Evolutionary conservation across 2,888 invertebrate species (phyloP), one percentile per base, ranked within the genome.

Genomic region (Crocallis elinguaria): DNA sequence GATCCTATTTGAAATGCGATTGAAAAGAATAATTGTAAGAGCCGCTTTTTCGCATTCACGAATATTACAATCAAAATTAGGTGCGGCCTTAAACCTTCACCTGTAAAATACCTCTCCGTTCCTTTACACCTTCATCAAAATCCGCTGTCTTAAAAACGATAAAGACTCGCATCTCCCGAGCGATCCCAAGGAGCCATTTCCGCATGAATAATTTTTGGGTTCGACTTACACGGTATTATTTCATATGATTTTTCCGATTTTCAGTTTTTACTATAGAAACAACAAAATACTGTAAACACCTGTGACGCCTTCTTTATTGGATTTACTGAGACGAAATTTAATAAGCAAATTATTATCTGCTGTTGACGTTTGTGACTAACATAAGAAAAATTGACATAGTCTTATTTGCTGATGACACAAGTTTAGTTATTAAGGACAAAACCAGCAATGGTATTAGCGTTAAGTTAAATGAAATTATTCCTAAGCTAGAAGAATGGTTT

Each of bases 91-190:
- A 25, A 37, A 12, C 14, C 17, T 27, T 27, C 19, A 17, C 36
- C n/a, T 23, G 21, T 36, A 41, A 50, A 35, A 25, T 36, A 48
- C 37, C 54, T 21, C 49, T 38, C 41, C 56, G 49, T 52, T 48
- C 42, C 49, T 50, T 57, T 49, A 55, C 54, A 44, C 50, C 55
- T 57, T 53, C 59, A 64, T 60, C 61, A 61, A 61, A 60, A 57
- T 61, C 57, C 45, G 52, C 25, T 59, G 49, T 59, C 49, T 61
- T 61, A 61, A 64, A 63, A 59, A 61, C 55, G 39, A 58, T 45
- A 52, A 57, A 57, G 57, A 55, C 51, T 61, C 59, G 38, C 50
- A 45, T 57, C 57, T 51, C 54, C 38, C 42, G 33, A 52, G 53
- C 49, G 56, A 32, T 57, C 51, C 61, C 54, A 53, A 51, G 51